phyloP scores from a whole-genome alignment of 2,113 vertebrate species.

The Rynchops niger region DNA sequence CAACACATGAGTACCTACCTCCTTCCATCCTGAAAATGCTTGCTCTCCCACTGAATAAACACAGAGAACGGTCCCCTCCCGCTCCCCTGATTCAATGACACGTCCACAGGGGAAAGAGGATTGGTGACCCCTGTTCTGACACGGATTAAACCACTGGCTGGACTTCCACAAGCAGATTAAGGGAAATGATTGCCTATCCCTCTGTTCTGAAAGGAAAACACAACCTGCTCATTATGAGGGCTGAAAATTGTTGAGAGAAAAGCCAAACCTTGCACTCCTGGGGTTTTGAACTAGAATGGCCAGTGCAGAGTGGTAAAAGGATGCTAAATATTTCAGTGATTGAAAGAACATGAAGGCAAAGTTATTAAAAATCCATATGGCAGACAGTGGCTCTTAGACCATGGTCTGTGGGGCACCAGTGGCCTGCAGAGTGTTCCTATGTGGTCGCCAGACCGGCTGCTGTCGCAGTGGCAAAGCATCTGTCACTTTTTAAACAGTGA shows the following conservation, averaged over 20 bases:
- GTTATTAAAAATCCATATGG: conserved; percentile 6
- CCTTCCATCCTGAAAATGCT: not conserved
- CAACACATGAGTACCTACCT: not conserved
- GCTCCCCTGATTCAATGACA: not conserved
- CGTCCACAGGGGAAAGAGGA: not conserved
- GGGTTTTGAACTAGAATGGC: not conserved
- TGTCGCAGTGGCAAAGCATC: not conserved
- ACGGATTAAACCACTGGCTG: not conserved
- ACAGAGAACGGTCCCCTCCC: not conserved
- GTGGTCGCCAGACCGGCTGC: not conserved
- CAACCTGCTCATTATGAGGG: not conserved
- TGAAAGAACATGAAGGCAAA: not conserved
- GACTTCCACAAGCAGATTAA: conserved; percentile 22
- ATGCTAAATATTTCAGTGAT: conserved; percentile 36
- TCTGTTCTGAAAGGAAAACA: conserved; percentile 4
- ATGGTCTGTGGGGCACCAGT: not conserved
- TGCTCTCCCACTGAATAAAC: not conserved
- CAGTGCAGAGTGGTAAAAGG: conserved; percentile 26
- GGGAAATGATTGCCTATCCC: not conserved
- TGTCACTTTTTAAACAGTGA: not conserved
- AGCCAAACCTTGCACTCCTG: not conserved
- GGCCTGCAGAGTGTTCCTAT: not conserved
- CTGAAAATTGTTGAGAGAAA: not conserved
- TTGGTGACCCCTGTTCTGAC: not conserved
- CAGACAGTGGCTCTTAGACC: not conserved